These are phyloP conservation scores for Drosophila paranaensis DNA, from an alignment of 2,888 invertebrate species.

Conservation along the genomic window DNA sequence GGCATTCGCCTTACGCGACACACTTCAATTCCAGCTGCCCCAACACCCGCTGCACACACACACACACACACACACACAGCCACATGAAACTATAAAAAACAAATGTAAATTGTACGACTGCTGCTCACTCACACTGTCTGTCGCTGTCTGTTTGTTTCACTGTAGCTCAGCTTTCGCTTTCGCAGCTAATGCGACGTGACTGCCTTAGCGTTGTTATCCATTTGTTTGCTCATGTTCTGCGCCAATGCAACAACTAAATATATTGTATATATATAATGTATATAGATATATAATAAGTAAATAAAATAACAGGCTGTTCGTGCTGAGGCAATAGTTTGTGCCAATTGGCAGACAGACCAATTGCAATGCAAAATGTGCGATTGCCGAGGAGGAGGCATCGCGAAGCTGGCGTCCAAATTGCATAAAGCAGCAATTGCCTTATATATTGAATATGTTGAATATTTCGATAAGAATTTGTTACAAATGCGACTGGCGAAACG, in stretches of 20 bases:
- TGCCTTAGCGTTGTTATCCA: slow-evolving; percentile 50
- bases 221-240: slow-evolving; percentile 61
- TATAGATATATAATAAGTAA: slow-evolving; percentile 30
- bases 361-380: slow-evolving; percentile 26
- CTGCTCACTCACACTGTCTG: slow-evolving; percentile 22
- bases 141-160: slow-evolving; percentile 30
- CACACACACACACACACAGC: background rate
- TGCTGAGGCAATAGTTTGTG: slow-evolving; percentile 52
- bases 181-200: slow-evolving; percentile 65
- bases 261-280: slow-evolving; percentile 10
- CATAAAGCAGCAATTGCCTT: slow-evolving; percentile 29
- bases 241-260: slow-evolving; percentile 41
- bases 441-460: slow-evolving; percentile 20
- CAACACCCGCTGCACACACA: slow-evolving; percentile 24
- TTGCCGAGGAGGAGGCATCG: slow-evolving; percentile 25
- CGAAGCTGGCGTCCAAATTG: slow-evolving; percentile 40
- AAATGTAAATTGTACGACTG: slow-evolving; percentile 58
- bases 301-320: slow-evolving; percentile 35
- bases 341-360: slow-evolving; percentile 45
- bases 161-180: slow-evolving; percentile 68
- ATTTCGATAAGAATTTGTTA: slow-evolving; percentile 40
- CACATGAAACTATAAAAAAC: slow-evolving; percentile 42
- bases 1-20: slow-evolving; percentile 68
- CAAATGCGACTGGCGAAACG: slow-evolving; percentile 6
- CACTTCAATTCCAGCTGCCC: slow-evolving; percentile 47